Evolutionary conservation across 2,797 vertebrate genomes (phyloP).

Genomic region (Chelon labrosus): DNA sequence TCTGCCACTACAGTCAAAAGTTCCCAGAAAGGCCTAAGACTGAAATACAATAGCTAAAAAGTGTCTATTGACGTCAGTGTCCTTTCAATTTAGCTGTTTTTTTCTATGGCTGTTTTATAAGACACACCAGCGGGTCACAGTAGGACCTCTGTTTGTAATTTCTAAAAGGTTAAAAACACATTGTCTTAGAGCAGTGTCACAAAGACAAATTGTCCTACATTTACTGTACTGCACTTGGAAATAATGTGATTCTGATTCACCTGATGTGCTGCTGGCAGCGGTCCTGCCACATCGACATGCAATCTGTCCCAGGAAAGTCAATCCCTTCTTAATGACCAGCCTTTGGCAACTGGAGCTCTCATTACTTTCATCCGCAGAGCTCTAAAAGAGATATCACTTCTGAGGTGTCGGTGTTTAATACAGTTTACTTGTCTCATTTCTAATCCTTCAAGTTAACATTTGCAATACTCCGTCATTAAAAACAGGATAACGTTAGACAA

Average conservation of each 20-base stretch:
- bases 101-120: constrained; percentile 3
- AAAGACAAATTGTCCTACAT: constrained; percentile 23
- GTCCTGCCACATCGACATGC: constrained; percentile 36
- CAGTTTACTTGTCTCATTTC: constrained; percentile 26
- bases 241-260: constrained; percentile 36
- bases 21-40: neutral
- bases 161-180: constrained; percentile 1
- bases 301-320: constrained; percentile 37
- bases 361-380: constrained; percentile 35
- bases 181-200: neutral
- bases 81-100: neutral
- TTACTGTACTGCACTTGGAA: constrained; percentile 13
- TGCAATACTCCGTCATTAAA: constrained; percentile 3
- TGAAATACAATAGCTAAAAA: neutral
- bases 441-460: constrained; percentile 18
- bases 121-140: neutral
- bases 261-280: constrained; percentile 11
- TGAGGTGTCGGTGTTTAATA: constrained; percentile 30
- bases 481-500: neutral
- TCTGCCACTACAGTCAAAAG: neutral
- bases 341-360: constrained; percentile 48
- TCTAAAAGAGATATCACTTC: constrained; percentile 26
- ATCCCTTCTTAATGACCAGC: constrained; percentile 48
- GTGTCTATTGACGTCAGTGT: neutral
- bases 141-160: neutral